Base-by-base conservation (phyloP, 2,888 invertebrate species). In the Dexiosoma caninum region DNA sequence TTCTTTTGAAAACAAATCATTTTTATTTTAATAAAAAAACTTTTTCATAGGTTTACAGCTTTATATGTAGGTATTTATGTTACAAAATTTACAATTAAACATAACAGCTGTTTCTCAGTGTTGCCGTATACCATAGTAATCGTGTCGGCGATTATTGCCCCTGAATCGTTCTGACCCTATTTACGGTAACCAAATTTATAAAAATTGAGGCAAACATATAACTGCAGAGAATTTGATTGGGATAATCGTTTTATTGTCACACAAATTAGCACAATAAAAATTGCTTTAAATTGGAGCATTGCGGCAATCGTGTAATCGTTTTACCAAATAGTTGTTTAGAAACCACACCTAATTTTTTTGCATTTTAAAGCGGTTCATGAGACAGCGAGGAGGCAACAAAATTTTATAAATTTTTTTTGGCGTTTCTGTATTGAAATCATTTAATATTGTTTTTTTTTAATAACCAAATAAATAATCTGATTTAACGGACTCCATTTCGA, bases 281-380 rank as follows among this genome's bases (percentile, higher is more conserved):
- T 30, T 53, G 30, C 8, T 2, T 32, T 8, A 16, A 10, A 30
- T 53, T 53, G 30, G 14, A 30, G 53, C 2, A 2, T 53, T 53
- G 53, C 30, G 53, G 8, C 30, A 53, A 53, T 53, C 30, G 53
- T 53, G 46, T 46, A 21, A 46, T 46, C 42, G n/a, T n/a, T n/a
- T n/a, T n/a, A n/a, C n/a, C n/a, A n/a, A n/a, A n/a, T n/a, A n/a
- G n/a, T n/a, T n/a, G n/a, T n/a, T n/a, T n/a, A n/a, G n/a, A n/a
- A n/a, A n/a, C n/a, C n/a, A n/a, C n/a, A n/a, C n/a, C n/a, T n/a
- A n/a, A n/a, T n/a, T n/a, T n/a, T n/a, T n/a, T n/a, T n/a, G n/a
- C n/a, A n/a, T n/a, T n/a, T n/a, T n/a, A n/a, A n/a, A n/a, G n/a
- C n/a, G n/a, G n/a, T n/a, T n/a, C n/a, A n/a, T n/a, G n/a, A n/a